These are phyloP conservation scores for Torymus auratus DNA, from an alignment of 2,888 invertebrate genomes.

Conservation along the genomic window DNA sequence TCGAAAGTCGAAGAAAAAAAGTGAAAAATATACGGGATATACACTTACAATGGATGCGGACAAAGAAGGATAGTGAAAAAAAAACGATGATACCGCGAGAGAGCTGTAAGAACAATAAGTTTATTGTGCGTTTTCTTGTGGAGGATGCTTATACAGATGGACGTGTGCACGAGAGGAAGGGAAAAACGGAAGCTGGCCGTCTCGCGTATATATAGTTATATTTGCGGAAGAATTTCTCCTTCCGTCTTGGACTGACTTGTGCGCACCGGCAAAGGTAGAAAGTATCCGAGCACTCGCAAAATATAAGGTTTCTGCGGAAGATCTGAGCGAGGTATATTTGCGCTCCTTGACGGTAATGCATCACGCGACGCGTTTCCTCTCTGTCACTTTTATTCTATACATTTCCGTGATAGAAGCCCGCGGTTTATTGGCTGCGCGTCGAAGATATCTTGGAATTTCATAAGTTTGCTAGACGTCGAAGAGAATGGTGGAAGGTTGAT, in stretches of 20 bases:
- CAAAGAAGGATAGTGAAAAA: constrained; percentile 6
- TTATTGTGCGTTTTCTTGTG: neutral
- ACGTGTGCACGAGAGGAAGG: neutral
- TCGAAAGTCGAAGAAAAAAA: neutral
- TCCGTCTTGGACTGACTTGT: neutral
- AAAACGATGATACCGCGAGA: neutral
- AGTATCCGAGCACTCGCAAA: no score
- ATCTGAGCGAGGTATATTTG: no score
- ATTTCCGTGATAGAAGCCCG: no score
- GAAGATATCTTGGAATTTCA: no score
- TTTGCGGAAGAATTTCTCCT: constrained; percentile 10
- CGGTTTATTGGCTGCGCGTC: no score
- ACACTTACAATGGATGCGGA: neutral
- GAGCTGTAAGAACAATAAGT: constrained; percentile 18
- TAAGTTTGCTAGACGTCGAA: no score
- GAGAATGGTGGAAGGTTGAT: no score
- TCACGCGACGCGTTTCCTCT: no score
- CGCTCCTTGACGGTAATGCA: no score
- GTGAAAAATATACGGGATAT: neutral
- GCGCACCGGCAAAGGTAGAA: no score
- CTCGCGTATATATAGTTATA: neutral
- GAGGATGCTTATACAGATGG: neutral
- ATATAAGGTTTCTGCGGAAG: no score
- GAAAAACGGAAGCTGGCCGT: neutral
- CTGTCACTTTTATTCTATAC: no score